phyloP scores from a whole-genome alignment of 2,113 vertebrate species.

The Rhineura floridana region DNA sequence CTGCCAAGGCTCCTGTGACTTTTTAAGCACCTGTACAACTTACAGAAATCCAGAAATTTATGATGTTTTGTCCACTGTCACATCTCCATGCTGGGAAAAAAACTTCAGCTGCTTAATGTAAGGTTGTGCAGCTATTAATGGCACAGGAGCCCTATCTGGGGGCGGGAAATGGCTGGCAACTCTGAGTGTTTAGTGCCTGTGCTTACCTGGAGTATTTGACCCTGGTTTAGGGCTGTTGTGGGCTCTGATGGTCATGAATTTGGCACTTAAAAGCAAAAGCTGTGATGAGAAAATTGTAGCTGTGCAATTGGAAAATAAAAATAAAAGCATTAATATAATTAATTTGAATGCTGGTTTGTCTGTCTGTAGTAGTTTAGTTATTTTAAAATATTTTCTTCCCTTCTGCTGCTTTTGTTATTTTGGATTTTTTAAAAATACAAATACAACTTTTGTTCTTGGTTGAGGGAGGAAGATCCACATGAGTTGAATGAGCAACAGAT shows the following conservation, averaged over 20 bases:
- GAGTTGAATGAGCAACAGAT: too few relatives aligned
- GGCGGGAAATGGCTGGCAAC: neutral
- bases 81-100: neutral
- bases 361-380: neutral
- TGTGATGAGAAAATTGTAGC: neutral
- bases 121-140: too few relatives aligned
- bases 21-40: neutral
- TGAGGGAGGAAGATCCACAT: neutral
- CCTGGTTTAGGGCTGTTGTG: neutral
- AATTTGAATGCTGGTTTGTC: too few relatives aligned
- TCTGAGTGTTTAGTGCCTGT: neutral
- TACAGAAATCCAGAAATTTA: neutral
- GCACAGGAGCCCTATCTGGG: neutral
- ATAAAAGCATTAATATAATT: too few relatives aligned
- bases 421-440: too few relatives aligned
- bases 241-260: neutral
- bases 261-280: neutral
- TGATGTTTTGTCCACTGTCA: neutral
- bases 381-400: neutral
- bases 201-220: too few relatives aligned
- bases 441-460: neutral
- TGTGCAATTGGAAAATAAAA: neutral
- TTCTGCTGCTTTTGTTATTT: too few relatives aligned
- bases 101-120: too few relatives aligned
- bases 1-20: neutral